Evolutionary conservation across 2,888 invertebrate genomes (phyloP), one percentile per base, ranked within the genome.

Genomic region (Cerceris ruficornis): DNA sequence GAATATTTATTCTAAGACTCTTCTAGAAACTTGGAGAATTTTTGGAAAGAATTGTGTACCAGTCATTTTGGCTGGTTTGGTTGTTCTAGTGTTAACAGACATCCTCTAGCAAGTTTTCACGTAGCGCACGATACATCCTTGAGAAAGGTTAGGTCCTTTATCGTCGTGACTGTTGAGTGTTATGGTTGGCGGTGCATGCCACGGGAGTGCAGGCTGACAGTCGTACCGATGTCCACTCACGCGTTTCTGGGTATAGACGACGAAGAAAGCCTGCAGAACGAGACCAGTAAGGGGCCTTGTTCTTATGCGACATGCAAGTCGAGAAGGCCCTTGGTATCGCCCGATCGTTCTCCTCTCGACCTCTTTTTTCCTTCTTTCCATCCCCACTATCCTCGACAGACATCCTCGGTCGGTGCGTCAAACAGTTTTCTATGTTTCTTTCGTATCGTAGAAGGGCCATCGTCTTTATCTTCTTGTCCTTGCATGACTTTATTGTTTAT

Each of bases 141-240:
- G 72, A 72, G 75, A 74, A 80, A 80, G 82, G 77, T 84, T 80
- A 71, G 59, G 75, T 75, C 73, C 75, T 73, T 75, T 80, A 83
- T 74, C 66, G 70, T 76, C 66, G 75, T 70, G 75, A 70, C 67
- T 77, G 77, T 62, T 60, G 67, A 68, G 80, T 75, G 81, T 86
- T 79, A 81, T 72, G 83, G 81, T 78, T 59, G 75, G 58, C 69
- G 61, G 60, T 78, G 81, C 77, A 73, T 61, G 73, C 76, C 66
- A 28, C 28, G 41, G 75, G 73, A 71, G 71, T 69, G 77, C 70
- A 79, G 75, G 75, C 67, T 76, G 72, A 75, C 73, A 78, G 70
- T 75, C 80, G 75, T 68, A 74, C 72, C 62, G 77, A 73, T 81
- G 81, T 62, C 76, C 74, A 75, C 80, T 85, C 77, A 65, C 79